phyloP scores from a whole-genome alignment of 2,888 invertebrate genomes.

The Volucella inflata region DNA sequence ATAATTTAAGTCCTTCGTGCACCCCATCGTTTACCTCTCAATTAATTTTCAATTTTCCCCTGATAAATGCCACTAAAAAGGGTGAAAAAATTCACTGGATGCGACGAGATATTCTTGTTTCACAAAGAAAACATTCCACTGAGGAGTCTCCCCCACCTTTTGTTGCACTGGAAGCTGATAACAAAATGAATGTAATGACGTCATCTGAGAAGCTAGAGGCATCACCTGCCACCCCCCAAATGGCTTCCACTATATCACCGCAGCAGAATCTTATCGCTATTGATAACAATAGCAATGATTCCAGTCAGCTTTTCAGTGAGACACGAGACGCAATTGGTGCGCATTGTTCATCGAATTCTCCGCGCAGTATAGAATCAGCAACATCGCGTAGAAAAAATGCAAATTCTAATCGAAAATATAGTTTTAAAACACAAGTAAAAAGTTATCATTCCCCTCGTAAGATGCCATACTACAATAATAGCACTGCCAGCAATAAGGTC shows the following conservation, averaged over 20 bases:
- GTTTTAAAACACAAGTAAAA: constrained; percentile 83
- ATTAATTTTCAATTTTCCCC: constrained; percentile 76
- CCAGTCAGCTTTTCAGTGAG: constrained; percentile 59
- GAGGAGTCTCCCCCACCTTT: background rate
- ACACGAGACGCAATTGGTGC: constrained; percentile 76
- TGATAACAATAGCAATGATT: constrained; percentile 59
- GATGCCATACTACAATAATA: constrained; percentile 76
- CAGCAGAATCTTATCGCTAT: constrained; percentile 50
- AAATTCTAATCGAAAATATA: constrained; percentile 81
- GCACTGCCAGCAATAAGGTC: constrained; percentile 85
- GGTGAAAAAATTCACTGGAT: constrained; percentile 81
- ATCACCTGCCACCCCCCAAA: constrained; percentile 46
- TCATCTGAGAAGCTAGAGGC: constrained; percentile 16
- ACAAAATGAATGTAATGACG: constrained; percentile 44
- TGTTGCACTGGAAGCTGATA: constrained; percentile 34
- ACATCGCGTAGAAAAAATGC: constrained; percentile 57
- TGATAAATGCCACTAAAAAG: constrained; percentile 67
- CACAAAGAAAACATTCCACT: constrained; percentile 58
- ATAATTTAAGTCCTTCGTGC: constrained; percentile 73
- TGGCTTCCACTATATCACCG: constrained; percentile 7
- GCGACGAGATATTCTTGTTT: constrained; percentile 78
- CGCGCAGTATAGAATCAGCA: constrained; percentile 53
- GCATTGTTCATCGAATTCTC: constrained; percentile 51
- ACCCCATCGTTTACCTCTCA: constrained; percentile 67
- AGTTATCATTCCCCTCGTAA: constrained; percentile 80